Percentiles rank a stretch among this genome's conserved stretches.
These are phyloP conservation scores for Rafetus swinhoei DNA, from an alignment of 2,113 vertebrate species.

Conservation along the genomic window DNA sequence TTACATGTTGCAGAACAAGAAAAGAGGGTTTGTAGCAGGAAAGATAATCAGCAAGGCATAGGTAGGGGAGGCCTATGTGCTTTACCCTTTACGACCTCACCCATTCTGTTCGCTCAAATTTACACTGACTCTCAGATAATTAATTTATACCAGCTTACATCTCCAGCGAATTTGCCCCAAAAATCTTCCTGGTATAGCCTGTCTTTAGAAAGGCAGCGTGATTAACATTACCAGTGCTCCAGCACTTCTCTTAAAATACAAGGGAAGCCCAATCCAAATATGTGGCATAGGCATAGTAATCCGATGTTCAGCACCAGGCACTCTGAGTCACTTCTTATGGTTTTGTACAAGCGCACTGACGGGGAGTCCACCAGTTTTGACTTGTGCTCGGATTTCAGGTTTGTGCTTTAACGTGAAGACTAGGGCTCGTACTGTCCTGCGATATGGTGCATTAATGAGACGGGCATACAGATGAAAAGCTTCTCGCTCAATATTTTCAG, in stretches of 20 bases:
- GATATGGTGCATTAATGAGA: constrained; percentile 88
- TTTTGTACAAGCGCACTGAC: constrained; percentile 85
- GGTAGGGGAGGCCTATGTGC: neutral
- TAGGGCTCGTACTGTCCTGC: constrained; percentile 88
- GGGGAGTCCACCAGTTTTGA: constrained; percentile 81
- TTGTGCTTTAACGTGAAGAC: constrained; percentile 95
- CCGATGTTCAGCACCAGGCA: neutral
- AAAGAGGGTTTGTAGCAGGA: neutral
- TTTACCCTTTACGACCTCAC: neutral
- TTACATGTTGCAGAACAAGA: neutral
- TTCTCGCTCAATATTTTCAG: constrained; percentile 95
- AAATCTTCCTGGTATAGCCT: neutral
- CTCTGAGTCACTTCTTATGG: constrained; percentile 86
- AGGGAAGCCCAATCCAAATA: constrained; percentile 15
- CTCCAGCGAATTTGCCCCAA: neutral
- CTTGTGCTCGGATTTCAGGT: constrained; percentile 82
- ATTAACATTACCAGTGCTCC: neutral
- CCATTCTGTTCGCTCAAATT: neutral
- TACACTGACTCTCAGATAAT: neutral
- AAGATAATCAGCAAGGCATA: neutral
- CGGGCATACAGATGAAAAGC: constrained; percentile 92
- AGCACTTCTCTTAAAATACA: neutral
- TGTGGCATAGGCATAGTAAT: neutral
- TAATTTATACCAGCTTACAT: constrained; percentile 19
- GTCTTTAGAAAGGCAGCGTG: neutral